These are phyloP conservation scores for Dreissena rostriformis DNA, from an alignment of 1,140 invertebrate species.

Conservation along the genomic window DNA sequence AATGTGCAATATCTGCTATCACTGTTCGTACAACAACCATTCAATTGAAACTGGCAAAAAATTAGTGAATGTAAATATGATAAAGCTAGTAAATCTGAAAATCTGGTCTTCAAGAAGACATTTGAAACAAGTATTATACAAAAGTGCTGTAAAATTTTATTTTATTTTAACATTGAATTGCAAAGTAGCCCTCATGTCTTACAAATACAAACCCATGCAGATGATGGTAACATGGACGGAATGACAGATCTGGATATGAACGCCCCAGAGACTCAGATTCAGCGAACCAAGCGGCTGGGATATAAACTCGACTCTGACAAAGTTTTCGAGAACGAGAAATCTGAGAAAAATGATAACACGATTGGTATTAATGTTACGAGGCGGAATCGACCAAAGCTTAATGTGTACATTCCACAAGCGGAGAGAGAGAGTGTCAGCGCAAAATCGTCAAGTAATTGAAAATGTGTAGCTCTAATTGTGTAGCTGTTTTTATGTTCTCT, in stretches of 20 bases:
- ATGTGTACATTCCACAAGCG: conserved; percentile 52
- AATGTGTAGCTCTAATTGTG: no score
- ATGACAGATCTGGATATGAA: conserved; percentile 35
- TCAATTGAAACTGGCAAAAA: no score
- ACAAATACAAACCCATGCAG: not conserved
- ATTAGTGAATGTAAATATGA: no score
- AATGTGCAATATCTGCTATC: no score
- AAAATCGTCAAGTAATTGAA: conserved; percentile 49
- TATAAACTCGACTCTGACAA: conserved; percentile 43
- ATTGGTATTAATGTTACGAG: conserved; percentile 9
- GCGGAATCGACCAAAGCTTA: conserved; percentile 33
- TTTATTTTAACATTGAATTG: no score
- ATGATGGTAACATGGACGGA: conserved; percentile 31
- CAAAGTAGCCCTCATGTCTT: no score
- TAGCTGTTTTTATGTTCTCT: not conserved
- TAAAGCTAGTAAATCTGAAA: no score
- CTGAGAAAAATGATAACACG: not conserved
- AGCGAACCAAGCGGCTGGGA: conserved; percentile 41
- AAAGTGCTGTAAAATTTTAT: no score
- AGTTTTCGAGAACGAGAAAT: conserved; percentile 49
- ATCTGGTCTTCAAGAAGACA: no score
- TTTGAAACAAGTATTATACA: no score
- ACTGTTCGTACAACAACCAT: no score
- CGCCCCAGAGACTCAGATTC: conserved; percentile 52
- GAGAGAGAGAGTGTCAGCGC: conserved; percentile 44